Conservation (phyloP, 2,113 vertebrate species). For the Pseudolaguvia tuberculata region DNA sequence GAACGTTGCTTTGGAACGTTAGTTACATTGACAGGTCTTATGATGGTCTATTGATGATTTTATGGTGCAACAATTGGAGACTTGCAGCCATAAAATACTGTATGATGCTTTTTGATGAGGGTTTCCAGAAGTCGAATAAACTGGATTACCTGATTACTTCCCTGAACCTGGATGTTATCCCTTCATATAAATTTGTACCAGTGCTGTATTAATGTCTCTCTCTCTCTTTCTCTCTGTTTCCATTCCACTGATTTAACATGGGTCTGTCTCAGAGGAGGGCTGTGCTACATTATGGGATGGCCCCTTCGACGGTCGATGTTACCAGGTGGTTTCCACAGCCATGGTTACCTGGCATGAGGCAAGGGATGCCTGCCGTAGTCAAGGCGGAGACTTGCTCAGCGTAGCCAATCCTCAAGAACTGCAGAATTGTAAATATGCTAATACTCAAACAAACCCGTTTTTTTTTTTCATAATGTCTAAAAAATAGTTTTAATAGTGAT, state of each 20-base stretch:
- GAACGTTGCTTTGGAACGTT: too few species aligned
- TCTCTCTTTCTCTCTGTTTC: background rate
- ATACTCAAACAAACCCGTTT: background rate
- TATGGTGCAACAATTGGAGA: too few species aligned
- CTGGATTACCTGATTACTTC: too few species aligned
- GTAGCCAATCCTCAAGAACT: slow-evolving; percentile 68
- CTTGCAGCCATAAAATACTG: too few species aligned
- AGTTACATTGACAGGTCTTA: too few species aligned
- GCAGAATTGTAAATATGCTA: slow-evolving; percentile 60
- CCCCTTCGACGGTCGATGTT: slow-evolving; percentile 73
- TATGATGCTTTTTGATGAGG: too few species aligned
- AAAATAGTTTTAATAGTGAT: background rate
- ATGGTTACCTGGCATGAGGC: slow-evolving; percentile 87
- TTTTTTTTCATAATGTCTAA: background rate
- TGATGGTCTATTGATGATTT: too few species aligned
- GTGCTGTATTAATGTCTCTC: background rate
- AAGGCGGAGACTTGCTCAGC: slow-evolving; percentile 86
- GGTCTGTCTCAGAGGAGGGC: slow-evolving; percentile 70
- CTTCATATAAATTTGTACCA: background rate
- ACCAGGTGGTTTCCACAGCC: slow-evolving; percentile 79
- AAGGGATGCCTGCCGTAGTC: slow-evolving; percentile 82
- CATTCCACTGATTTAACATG: background rate
- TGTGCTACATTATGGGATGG: slow-evolving; percentile 75
- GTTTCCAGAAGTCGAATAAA: too few species aligned
- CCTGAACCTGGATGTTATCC: too few species aligned